These are phyloP conservation scores for Drosophila ohnishii DNA, from an alignment of 1,140 invertebrate species.

Conservation along the genomic window DNA sequence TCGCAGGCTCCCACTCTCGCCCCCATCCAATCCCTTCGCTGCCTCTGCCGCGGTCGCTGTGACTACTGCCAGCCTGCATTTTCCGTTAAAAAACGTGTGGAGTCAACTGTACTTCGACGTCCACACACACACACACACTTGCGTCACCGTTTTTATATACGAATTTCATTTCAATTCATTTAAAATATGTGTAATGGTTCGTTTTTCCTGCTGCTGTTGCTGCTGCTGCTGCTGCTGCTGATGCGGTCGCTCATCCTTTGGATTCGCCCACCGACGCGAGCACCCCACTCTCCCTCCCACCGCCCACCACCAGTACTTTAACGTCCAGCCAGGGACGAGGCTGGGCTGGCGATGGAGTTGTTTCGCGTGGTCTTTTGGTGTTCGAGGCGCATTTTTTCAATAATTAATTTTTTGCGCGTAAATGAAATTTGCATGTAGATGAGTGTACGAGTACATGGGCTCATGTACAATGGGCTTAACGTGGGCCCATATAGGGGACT, in stretches of 20 bases:
- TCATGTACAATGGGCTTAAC: neutral
- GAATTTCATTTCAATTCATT: slow-evolving; percentile 81
- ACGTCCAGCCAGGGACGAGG: slow-evolving; percentile 9
- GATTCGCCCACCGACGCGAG: slow-evolving; percentile 66
- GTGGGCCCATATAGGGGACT: slow-evolving; percentile 1
- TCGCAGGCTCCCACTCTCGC: slow-evolving; percentile 6
- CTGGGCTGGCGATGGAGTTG: slow-evolving; percentile 4
- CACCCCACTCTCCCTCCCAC: slow-evolving; percentile 7
- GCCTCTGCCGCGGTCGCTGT: slow-evolving; percentile 22
- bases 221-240: slow-evolving; percentile 16
- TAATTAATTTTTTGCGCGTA: slow-evolving; percentile 82
- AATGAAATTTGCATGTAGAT: slow-evolving; percentile 78
- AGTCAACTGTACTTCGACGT: slow-evolving; percentile 76
- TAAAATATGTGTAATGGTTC: slow-evolving; percentile 77
- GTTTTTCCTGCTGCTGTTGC: slow-evolving; percentile 23
- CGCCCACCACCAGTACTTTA: slow-evolving; percentile 4
- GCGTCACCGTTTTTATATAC: slow-evolving; percentile 70
- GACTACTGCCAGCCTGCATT: slow-evolving; percentile 52
- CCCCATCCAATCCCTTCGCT: slow-evolving; percentile 2
- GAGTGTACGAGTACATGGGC: slow-evolving; percentile 24
- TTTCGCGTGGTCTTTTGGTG: slow-evolving; percentile 29
- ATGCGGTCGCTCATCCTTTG: slow-evolving; percentile 57
- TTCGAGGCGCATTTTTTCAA: slow-evolving; percentile 73
- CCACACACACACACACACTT: slow-evolving; percentile 44
- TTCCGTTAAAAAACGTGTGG: slow-evolving; percentile 71